These are phyloP conservation scores for Budorcas taxicolor DNA, from an alignment of 2,113 vertebrate species.

Conservation along the genomic window DNA sequence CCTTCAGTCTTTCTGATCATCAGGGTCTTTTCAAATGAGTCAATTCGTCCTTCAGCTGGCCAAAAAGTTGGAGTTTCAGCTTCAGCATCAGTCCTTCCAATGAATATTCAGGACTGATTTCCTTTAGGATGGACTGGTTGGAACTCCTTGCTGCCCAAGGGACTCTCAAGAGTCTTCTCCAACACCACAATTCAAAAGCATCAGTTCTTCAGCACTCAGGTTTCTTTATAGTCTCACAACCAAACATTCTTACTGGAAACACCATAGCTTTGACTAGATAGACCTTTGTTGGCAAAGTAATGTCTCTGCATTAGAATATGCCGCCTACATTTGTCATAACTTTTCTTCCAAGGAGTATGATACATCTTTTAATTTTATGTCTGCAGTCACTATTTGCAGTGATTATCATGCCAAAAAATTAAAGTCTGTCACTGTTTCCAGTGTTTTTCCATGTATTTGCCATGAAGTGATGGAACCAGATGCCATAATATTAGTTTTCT, in stretches of 20 bases:
- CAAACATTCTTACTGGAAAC: background rate
- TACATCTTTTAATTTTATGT: background rate
- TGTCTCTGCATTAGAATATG: background rate
- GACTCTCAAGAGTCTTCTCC: background rate
- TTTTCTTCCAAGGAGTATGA: background rate
- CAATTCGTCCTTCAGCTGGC: background rate
- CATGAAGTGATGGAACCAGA: background rate
- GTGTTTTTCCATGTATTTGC: background rate
- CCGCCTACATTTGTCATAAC: background rate
- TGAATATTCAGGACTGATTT: background rate
- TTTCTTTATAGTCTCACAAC: background rate
- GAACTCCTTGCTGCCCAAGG: background rate
- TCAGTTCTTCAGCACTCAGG: background rate
- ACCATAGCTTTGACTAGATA: background rate
- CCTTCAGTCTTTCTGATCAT: background rate
- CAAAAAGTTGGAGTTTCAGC: background rate
- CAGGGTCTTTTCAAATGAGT: background rate
- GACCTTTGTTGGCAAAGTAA: background rate
- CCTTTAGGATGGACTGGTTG: background rate
- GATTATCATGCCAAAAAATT: fast-evolving
- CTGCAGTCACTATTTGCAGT: background rate
- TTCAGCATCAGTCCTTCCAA: background rate
- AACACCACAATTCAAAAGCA: background rate
- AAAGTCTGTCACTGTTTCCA: background rate
- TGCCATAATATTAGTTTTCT: background rate